Evolutionary conservation across 2,797 vertebrate species (phyloP).

Genomic region (Sphaeramia orbicularis): DNA sequence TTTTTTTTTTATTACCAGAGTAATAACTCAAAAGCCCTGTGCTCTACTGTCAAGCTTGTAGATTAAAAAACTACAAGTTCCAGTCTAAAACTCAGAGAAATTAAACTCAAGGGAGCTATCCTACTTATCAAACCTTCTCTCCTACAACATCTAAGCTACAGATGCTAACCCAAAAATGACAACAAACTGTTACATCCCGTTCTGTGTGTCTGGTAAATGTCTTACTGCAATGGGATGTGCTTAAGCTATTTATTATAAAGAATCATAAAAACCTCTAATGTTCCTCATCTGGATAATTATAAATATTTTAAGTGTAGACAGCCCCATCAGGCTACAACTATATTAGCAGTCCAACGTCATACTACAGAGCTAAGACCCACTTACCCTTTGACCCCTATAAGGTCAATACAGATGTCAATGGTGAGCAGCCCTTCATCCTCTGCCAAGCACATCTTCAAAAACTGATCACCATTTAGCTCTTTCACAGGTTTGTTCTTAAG

Average conservation of each 20-base stretch:
- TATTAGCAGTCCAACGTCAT: neutral
- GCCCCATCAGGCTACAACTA: no score
- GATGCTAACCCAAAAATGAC: slow-evolving; percentile 20
- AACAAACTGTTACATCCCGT: slow-evolving; percentile 17
- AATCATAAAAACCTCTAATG: neutral
- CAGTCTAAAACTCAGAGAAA: slow-evolving; percentile 17
- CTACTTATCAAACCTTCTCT: slow-evolving; percentile 36
- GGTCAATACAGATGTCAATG: slow-evolving; percentile 96
- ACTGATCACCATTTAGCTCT: slow-evolving; percentile 97
- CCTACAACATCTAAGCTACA: slow-evolving; percentile 5
- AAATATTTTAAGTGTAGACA: neutral
- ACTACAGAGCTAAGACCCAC: slow-evolving; percentile 22
- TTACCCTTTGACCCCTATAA: slow-evolving; percentile 97
- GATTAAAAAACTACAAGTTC: slow-evolving; percentile 9
- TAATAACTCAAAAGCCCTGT: slow-evolving; percentile 11
- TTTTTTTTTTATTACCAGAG: neutral
- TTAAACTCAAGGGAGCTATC: slow-evolving; percentile 37
- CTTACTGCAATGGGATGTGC: neutral
- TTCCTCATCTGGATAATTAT: slow-evolving; percentile 2
- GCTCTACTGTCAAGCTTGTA: slow-evolving; percentile 11
- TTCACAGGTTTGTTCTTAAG: slow-evolving; percentile 98
- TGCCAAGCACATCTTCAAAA: slow-evolving; percentile 96
- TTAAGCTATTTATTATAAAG: neutral
- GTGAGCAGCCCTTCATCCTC: slow-evolving; percentile 93
- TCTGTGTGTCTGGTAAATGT: slow-evolving; percentile 12